These are phyloP conservation scores for Agrotis clavis DNA, from an alignment of 2,888 invertebrate genomes.

Conservation along the genomic window DNA sequence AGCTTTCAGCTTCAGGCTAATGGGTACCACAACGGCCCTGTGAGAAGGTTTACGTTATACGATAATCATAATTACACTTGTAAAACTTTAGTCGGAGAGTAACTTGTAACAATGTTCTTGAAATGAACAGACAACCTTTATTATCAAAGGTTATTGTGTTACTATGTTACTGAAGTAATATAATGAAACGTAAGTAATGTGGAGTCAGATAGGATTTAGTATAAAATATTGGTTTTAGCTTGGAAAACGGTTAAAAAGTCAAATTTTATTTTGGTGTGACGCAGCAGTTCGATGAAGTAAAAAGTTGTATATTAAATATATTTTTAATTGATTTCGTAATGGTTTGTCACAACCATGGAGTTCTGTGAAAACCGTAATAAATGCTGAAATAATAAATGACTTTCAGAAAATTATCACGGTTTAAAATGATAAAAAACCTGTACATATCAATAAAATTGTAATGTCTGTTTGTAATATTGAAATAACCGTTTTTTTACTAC, in stretches of 20 bases:
- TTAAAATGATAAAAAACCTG: too few species aligned
- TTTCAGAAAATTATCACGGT: too few species aligned
- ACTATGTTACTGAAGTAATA: neutral
- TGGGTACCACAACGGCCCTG: slow-evolving; percentile 23
- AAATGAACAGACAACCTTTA: neutral
- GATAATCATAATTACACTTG: slow-evolving; percentile 37
- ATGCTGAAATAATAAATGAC: neutral
- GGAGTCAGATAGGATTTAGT: neutral
- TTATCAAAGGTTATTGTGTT: neutral
- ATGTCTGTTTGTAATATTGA: too few species aligned
- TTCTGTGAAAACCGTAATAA: slow-evolving; percentile 8
- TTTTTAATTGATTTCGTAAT: neutral
- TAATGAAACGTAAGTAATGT: too few species aligned
- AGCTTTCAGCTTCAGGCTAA: slow-evolving; percentile 40
- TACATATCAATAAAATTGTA: too few species aligned
- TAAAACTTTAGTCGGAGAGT: slow-evolving; percentile 42
- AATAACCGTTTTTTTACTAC: too few species aligned
- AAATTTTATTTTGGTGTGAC: too few species aligned
- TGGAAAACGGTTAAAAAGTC: too few species aligned
- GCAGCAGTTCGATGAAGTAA: neutral
- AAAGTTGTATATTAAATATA: neutral
- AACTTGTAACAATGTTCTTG: slow-evolving; percentile 22
- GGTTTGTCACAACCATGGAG: neutral
- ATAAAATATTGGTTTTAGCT: neutral
- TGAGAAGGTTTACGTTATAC: slow-evolving; percentile 44